A percentile compares a stretch with the other conserved stretches of the same genome.
Conservation (phyloP, 2,888 invertebrate species). For the Drosophila kuntzei region DNA sequence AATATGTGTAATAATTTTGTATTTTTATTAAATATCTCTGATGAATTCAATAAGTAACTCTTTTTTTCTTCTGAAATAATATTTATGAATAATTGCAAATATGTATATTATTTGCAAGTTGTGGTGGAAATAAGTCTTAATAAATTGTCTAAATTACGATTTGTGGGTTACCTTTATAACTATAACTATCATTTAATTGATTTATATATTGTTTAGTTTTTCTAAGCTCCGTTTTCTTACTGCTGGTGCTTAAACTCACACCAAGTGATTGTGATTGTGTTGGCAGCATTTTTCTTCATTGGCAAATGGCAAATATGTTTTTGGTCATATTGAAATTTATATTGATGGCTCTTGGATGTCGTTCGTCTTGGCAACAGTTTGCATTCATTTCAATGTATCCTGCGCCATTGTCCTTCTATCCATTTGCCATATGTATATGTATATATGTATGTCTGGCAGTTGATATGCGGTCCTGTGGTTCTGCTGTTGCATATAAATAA, state of each 20-base stretch:
- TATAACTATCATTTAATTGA: slow-evolving; percentile 8
- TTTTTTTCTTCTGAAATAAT: no score
- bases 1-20: no score
- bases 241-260: slow-evolving; percentile 1
- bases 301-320: slow-evolving; percentile 58
- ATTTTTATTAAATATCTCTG: no score
- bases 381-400: slow-evolving; percentile 61
- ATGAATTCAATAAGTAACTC: no score
- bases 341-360: slow-evolving; percentile 64
- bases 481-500: slow-evolving; percentile 64
- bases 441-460: slow-evolving; percentile 23
- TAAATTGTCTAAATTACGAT: neutral
- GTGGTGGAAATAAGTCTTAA: neutral
- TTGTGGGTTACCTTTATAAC: neutral
- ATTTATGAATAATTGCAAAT: neutral
- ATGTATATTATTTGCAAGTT: slow-evolving; percentile 2
- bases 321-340: slow-evolving; percentile 73
- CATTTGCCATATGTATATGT: neutral
- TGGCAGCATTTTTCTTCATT: slow-evolving; percentile 58
- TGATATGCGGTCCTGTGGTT: slow-evolving; percentile 45
- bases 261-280: slow-evolving; percentile 9
- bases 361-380: slow-evolving; percentile 71
- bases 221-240: neutral
- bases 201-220: slow-evolving; percentile 15
- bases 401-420: slow-evolving; percentile 6